These are phyloP conservation scores for Drosophila helvetica DNA, from an alignment of 2,888 invertebrate species.

Conservation along the genomic window DNA sequence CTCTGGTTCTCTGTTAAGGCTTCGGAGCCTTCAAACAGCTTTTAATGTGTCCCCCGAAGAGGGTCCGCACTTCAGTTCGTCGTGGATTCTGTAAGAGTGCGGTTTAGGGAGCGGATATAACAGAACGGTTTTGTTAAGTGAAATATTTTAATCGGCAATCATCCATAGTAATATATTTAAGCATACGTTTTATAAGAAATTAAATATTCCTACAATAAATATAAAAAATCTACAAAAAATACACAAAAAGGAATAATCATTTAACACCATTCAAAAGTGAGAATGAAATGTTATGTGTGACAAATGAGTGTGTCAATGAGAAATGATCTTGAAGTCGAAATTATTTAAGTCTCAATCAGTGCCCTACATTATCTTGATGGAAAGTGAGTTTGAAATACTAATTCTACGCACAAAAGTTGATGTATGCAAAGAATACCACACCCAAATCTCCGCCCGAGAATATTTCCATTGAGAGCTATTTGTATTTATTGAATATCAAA, in stretches of 20 bases:
- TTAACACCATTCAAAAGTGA: neutral
- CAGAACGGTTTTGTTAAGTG: neutral
- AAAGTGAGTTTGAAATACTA: neutral
- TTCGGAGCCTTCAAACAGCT: neutral
- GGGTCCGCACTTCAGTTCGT: conserved; percentile 53
- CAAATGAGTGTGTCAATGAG: neutral
- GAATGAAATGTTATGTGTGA: neutral
- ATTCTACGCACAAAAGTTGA: neutral
- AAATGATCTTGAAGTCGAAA: neutral
- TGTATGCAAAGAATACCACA: conserved; percentile 3
- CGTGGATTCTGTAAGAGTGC: conserved; percentile 45
- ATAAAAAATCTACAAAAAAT: neutral
- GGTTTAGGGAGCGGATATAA: conserved; percentile 38
- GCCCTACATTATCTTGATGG: conserved; percentile 8
- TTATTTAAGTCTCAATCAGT: neutral
- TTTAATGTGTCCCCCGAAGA: conserved; percentile 10
- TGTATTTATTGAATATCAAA: conserved; percentile 21
- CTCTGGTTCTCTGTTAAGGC: conserved; percentile 33
- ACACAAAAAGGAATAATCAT: neutral
- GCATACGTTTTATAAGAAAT: neutral
- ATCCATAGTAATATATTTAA: neutral
- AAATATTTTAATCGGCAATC: neutral
- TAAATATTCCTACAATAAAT: neutral
- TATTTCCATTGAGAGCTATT: conserved; percentile 3
- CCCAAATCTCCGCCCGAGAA: conserved; percentile 1